A percentile compares a stretch with the other conserved stretches of the same genome.
Conservation (phyloP, 37 sponge, comb jelly and placozoan species). For the Chondrosia reniformis region DNA sequence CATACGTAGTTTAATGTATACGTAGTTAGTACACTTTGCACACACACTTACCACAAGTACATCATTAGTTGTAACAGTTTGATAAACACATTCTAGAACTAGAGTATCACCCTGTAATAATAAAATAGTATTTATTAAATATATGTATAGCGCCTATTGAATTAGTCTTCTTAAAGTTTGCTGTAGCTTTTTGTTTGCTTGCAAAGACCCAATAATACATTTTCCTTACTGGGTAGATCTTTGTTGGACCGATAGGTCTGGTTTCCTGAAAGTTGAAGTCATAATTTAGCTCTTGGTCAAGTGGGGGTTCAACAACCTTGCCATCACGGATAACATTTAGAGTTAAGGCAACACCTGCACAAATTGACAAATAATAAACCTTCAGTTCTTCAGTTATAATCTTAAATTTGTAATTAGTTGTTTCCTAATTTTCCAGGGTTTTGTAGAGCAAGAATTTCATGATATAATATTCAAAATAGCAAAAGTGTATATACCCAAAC, state of each 20-base stretch:
- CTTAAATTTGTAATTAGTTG: too few relatives aligned
- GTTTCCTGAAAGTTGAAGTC: slow-evolving; percentile 72
- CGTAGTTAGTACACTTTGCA: not conserved
- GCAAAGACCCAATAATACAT: too few relatives aligned
- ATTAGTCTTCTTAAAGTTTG: too few relatives aligned
- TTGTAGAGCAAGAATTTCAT: too few relatives aligned
- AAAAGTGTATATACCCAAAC: not conserved
- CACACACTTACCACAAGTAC: not conserved
- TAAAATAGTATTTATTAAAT: not conserved
- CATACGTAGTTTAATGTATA: not conserved
- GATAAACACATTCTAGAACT: slow-evolving; percentile 6
- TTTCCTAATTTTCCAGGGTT: too few relatives aligned
- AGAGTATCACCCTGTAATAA: not conserved
- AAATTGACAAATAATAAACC: too few relatives aligned
- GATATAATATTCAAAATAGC: too few relatives aligned
- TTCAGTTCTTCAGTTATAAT: too few relatives aligned
- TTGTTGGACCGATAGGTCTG: slow-evolving; percentile 47
- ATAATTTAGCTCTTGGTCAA: slow-evolving; percentile 56
- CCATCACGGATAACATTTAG: slow-evolving; percentile 19
- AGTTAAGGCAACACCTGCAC: not conserved
- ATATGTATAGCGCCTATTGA: too few relatives aligned
- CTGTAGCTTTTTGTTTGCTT: too few relatives aligned
- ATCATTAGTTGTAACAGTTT: not conserved
- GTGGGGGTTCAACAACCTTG: slow-evolving; percentile 30
- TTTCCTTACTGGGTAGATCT: slow-evolving; percentile 64